Conservation (phyloP, 1,140 invertebrate genomes). For the Drosophila mojavensis region DNA sequence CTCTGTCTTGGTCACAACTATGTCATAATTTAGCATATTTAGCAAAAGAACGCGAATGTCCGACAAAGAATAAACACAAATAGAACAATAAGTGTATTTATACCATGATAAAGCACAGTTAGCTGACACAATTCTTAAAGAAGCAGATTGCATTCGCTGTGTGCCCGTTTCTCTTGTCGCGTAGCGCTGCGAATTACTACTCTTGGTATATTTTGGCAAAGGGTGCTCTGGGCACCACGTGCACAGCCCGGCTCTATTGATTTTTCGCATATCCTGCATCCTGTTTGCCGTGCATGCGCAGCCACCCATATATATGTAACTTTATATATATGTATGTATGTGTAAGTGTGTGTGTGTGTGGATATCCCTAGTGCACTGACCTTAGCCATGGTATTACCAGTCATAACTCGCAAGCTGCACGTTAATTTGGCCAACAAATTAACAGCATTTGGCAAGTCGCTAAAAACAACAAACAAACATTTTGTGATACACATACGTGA, state of each 20-base stretch:
- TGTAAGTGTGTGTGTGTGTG: background rate
- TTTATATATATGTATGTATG: background rate
- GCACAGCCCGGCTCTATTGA: slow-evolving; percentile 66
- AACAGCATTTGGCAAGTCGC: slow-evolving; percentile 58
- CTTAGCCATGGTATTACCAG: slow-evolving; percentile 64
- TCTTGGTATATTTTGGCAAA: slow-evolving; percentile 10
- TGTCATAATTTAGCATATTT: slow-evolving; percentile 73
- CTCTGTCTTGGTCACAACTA: slow-evolving; percentile 16
- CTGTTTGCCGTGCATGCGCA: slow-evolving; percentile 67
- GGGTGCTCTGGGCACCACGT: slow-evolving; percentile 10
- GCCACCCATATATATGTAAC: slow-evolving; percentile 30
- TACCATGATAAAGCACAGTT: slow-evolving; percentile 57
- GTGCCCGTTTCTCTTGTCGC: slow-evolving; percentile 8
- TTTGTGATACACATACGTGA: slow-evolving; percentile 16
- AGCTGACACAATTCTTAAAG: slow-evolving; percentile 70
- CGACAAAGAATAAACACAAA: slow-evolving; percentile 7
- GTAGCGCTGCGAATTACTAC: background rate
- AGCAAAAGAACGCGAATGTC: slow-evolving; percentile 24
- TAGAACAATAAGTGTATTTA: slow-evolving; percentile 12
- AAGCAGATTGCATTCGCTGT: slow-evolving; percentile 9
- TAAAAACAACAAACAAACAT: slow-evolving; percentile 64
- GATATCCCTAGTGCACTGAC: slow-evolving; percentile 67
- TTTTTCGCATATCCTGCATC: slow-evolving; percentile 65
- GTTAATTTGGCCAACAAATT: slow-evolving; percentile 66
- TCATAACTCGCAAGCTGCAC: slow-evolving; percentile 32